Percentiles rank a stretch among this genome's conserved stretches.
phyloP scores from a whole-genome alignment of 2,888 invertebrate species.

The Embidobia sp. region DNA sequence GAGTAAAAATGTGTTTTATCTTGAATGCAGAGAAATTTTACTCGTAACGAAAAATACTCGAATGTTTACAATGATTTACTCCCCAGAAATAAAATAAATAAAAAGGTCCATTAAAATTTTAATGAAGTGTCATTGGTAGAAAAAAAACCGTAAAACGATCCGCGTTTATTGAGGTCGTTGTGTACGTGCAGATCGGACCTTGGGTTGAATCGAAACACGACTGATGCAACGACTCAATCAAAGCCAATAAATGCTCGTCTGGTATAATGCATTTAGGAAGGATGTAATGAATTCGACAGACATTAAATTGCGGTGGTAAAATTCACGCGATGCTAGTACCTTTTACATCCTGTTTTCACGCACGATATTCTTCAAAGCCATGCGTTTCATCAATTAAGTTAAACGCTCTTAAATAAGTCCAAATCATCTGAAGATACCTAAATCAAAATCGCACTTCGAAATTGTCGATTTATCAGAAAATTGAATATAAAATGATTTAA shows the following conservation, averaged over 20 bases:
- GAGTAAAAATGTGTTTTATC: no score
- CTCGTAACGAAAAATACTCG: no score
- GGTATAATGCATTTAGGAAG: constrained; percentile 74
- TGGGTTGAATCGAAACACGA: constrained; percentile 71
- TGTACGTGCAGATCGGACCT: constrained; percentile 69
- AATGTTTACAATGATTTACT: no score
- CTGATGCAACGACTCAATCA: constrained; percentile 76
- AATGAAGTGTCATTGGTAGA: constrained; percentile 4
- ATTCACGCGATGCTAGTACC: constrained; percentile 50
- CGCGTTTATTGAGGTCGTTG: constrained; percentile 73
- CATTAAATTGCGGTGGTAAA: constrained; percentile 64
- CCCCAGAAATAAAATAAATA: no score
- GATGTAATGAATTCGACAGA: constrained; percentile 66
- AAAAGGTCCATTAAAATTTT: background rate
- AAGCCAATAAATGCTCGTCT: constrained; percentile 75
- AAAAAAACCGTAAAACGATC: constrained; percentile 45
- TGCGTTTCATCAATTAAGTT: no score
- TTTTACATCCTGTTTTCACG: constrained; percentile 62
- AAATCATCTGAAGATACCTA: no score
- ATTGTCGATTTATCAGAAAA: no score
- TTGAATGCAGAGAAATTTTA: no score
- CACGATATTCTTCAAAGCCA: no score
- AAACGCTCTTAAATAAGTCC: no score
- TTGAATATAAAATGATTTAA: no score
- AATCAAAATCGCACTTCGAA: no score